phyloP scores from a whole-genome alignment of 2,113 vertebrate genomes.

The Tachysurus fulvidraco region DNA sequence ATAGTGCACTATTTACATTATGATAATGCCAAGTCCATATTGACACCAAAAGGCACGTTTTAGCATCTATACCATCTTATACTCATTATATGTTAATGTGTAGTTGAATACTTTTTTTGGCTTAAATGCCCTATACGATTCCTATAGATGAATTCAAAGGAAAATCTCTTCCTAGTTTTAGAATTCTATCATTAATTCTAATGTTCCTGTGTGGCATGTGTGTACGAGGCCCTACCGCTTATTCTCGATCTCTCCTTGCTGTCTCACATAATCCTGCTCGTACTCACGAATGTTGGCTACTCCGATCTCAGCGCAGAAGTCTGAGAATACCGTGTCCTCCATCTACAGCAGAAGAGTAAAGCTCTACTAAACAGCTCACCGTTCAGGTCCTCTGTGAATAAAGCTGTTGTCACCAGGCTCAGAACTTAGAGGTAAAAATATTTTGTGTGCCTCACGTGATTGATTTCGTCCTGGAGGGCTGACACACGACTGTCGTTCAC shows the following conservation, averaged over 20 bases:
- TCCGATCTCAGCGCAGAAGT: constrained; percentile 90
- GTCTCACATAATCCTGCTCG: constrained; percentile 81
- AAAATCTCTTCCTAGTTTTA: background rate
- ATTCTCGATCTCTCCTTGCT: constrained; percentile 83
- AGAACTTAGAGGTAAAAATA: background rate
- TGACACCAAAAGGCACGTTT: too few species aligned
- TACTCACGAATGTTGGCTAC: constrained; percentile 88
- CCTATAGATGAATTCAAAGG: background rate
- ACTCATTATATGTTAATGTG: background rate
- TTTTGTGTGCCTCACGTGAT: constrained; percentile 73
- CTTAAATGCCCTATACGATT: background rate
- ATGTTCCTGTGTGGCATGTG: background rate
- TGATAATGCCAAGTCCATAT: background rate
- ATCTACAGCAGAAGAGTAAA: constrained; percentile 67
- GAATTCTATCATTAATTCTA: background rate
- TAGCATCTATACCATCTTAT: background rate
- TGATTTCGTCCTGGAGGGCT: constrained; percentile 72
- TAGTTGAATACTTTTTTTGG: background rate
- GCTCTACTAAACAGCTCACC: background rate
- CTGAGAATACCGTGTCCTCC: constrained; percentile 85
- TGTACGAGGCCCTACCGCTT: constrained; percentile 74
- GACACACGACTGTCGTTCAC: constrained; percentile 71
- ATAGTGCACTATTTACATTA: background rate
- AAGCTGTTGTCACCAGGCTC: background rate
- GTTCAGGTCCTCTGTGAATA: background rate